Evolutionary conservation across 2,888 invertebrate species (phyloP).

Genomic region (Mythimna loreyi): DNA sequence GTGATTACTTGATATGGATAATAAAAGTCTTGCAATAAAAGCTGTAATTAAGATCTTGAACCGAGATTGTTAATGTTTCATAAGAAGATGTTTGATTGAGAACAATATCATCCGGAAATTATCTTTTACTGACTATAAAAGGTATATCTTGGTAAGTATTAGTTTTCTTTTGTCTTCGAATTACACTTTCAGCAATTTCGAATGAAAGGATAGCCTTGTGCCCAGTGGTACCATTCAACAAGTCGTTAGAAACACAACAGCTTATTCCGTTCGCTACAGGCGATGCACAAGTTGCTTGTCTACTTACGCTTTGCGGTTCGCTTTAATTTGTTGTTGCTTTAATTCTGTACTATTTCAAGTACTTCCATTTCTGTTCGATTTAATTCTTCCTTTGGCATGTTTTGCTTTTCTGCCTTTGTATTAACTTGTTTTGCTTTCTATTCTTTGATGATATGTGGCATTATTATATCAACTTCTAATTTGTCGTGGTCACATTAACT

Average conservation of each 20-base stretch:
- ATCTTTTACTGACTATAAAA: conserved; percentile 24
- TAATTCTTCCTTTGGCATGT: not conserved
- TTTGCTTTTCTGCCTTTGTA: not conserved
- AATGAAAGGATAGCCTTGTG: conserved; percentile 35
- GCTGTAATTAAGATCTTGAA: conserved; percentile 51
- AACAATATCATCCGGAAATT: conserved; percentile 29
- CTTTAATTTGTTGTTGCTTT: conserved; percentile 39
- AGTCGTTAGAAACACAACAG: conserved; percentile 32
- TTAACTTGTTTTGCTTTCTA: not conserved
- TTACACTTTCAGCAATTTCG: conserved; percentile 31
- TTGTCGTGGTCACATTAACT: not conserved
- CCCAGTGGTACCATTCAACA: conserved; percentile 38
- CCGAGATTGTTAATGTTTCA: conserved; percentile 33
- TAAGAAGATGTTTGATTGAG: conserved; percentile 18
- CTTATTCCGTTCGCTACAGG: conserved; percentile 37
- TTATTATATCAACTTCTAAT: not conserved
- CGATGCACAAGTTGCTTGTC: conserved; percentile 41
- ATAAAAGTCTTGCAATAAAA: conserved; percentile 52
- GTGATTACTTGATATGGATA: conserved; percentile 50
- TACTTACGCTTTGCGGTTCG: conserved; percentile 18
- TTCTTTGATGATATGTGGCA: not conserved
- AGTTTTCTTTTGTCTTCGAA: conserved; percentile 4
- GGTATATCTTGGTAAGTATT: conserved; percentile 4
- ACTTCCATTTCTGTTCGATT: not conserved
- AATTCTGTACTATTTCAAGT: conserved; percentile 14